phyloP scores from a whole-genome alignment of 2,797 vertebrate genomes.

The Limnodromus scolopaceus region DNA sequence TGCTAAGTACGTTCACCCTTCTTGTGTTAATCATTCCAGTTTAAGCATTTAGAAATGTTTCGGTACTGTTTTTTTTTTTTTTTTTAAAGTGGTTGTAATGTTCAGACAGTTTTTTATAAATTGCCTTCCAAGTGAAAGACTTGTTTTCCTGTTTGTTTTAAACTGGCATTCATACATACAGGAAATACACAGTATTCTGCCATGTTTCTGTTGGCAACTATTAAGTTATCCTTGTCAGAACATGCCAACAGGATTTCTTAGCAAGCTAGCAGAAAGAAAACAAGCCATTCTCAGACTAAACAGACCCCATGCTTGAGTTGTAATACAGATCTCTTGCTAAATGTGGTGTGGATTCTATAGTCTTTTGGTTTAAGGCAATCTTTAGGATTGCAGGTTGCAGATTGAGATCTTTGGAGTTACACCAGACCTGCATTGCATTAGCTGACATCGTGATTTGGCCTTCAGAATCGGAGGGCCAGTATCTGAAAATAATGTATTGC shows the following conservation, averaged over 20 bases:
- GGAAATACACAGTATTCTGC: conserved; percentile 75
- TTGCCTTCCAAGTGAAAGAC: conserved; percentile 53
- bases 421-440: not conserved
- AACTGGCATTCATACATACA: conserved; percentile 67
- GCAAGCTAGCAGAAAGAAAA: conserved; percentile 71
- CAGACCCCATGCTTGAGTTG: conserved; percentile 48
- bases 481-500: not conserved
- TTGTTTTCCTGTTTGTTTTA: conserved; percentile 79
- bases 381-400: not conserved
- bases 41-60: conserved; percentile 53
- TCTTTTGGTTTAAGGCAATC: not conserved
- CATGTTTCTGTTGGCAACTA: conserved; percentile 80
- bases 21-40: conserved; percentile 34
- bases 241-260: conserved; percentile 77
- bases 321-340: conserved; percentile 38
- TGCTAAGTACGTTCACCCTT: not conserved
- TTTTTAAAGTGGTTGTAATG: conserved; percentile 43
- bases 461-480: not conserved
- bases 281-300: conserved; percentile 73
- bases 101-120: conserved; percentile 67
- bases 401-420: conserved; percentile 23
- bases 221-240: conserved; percentile 75
- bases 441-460: conserved; percentile 5
- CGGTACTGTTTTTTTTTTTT: not conserved
- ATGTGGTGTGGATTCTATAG: not conserved